These are phyloP conservation scores for Mesodorylaimus sp. DNA, from an alignment of 2,888 invertebrate genomes.

Conservation along the genomic window DNA sequence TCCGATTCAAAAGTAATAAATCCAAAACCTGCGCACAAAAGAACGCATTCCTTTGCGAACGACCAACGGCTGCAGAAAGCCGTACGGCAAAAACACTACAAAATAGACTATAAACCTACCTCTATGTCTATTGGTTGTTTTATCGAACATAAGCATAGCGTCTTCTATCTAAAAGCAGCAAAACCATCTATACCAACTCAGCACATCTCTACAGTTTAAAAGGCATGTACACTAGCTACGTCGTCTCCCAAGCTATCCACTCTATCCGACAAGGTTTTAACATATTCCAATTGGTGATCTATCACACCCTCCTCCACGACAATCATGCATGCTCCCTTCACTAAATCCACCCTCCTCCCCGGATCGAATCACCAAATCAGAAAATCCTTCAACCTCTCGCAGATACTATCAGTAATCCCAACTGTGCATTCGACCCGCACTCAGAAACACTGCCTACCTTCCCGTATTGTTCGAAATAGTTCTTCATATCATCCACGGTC, in stretches of 20 bases:
- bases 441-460: slow-evolving; percentile 47
- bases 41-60: neutral
- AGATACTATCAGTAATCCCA: neutral
- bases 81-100: neutral
- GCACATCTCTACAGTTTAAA: too few relatives aligned
- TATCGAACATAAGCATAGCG: slow-evolving; percentile 99
- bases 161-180: slow-evolving; percentile 71
- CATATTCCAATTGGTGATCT: too few relatives aligned
- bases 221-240: too few relatives aligned
- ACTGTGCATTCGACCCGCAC: neutral
- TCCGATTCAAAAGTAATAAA: slow-evolving; percentile 99
- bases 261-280: too few relatives aligned
- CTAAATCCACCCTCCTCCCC: neutral
- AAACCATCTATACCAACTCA: neutral
- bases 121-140: slow-evolving; percentile 98
- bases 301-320: too few relatives aligned
- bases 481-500: slow-evolving; percentile 95
- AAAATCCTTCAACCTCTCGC: neutral
- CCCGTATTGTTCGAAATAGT: slow-evolving; percentile 96
- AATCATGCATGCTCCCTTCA: neutral
- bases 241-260: too few relatives aligned
- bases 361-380: neutral
- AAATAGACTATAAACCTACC: slow-evolving; percentile 27
- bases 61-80: neutral
- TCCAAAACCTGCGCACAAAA: slow-evolving; percentile 62